Evolutionary conservation across 2,888 invertebrate genomes (phyloP).

Genomic region (Phyto melanocephala): DNA sequence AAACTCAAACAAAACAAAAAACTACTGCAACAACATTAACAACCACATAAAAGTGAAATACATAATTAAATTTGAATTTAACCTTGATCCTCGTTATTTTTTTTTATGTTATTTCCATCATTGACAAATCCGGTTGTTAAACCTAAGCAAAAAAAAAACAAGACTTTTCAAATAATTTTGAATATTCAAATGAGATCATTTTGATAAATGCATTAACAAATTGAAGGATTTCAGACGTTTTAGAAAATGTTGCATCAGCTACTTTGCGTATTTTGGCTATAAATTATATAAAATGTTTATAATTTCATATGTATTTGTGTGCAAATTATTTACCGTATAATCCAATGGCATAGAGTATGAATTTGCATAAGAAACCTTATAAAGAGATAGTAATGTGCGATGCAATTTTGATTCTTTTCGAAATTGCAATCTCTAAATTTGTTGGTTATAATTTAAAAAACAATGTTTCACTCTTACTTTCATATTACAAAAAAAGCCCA

Average conservation of each 20-base stretch:
- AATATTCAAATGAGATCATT: not conserved
- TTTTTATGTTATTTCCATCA: slow-evolving; percentile 49
- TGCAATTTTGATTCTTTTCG: no score
- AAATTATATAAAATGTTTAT: no score
- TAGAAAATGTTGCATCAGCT: not conserved
- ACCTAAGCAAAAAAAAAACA: not conserved
- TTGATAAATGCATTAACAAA: not conserved
- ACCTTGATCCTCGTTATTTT: slow-evolving; percentile 56
- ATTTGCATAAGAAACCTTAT: no score
- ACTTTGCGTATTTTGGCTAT: not conserved
- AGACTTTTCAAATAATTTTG: not conserved
- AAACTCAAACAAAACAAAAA: not conserved
- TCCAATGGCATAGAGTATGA: no score
- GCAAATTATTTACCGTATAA: no score
- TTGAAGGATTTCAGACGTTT: not conserved
- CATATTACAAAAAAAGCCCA: no score
- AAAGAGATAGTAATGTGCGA: no score
- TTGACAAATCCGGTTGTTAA: slow-evolving; percentile 36
- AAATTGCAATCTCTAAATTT: no score
- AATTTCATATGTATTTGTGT: no score
- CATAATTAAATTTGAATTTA: slow-evolving; percentile 57
- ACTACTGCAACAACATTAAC: not conserved
- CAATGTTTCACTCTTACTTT: no score
- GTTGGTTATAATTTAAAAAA: no score
- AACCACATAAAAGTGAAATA: not conserved